These are phyloP conservation scores for Perca flavescens DNA, from an alignment of 2,113 vertebrate genomes.

Conservation along the genomic window DNA sequence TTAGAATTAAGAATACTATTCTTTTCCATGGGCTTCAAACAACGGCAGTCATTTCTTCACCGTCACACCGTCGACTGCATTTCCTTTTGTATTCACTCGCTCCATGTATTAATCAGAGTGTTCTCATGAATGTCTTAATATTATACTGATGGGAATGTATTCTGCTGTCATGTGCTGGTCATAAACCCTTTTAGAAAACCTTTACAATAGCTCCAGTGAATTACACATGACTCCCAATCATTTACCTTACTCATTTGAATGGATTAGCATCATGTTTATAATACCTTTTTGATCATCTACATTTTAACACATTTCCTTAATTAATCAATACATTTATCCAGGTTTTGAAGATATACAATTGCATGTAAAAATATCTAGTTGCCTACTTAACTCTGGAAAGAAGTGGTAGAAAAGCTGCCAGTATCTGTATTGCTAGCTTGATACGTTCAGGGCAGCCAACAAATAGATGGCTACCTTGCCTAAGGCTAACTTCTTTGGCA, in stretches of 20 bases:
- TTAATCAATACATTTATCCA: background rate
- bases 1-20: constrained; percentile 27
- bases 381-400: constrained; percentile 6
- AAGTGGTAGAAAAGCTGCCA: constrained; percentile 17
- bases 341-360: background rate
- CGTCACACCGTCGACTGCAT: background rate
- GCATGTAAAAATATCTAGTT: constrained; percentile 7
- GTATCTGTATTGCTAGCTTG: constrained; percentile 12
- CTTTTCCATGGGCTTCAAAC: constrained; percentile 5
- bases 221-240: background rate
- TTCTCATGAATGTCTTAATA: background rate
- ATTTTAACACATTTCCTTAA: background rate
- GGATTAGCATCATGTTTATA: background rate
- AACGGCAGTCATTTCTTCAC: background rate
- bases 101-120: background rate
- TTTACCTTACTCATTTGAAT: background rate
- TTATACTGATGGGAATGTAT: background rate
- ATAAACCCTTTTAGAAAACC: background rate
- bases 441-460: constrained; percentile 44
- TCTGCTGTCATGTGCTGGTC: background rate
- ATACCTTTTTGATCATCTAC: background rate
- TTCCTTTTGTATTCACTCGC: constrained; percentile 16
- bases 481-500: constrained; percentile 48
- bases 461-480: constrained; percentile 56
- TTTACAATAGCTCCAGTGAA: background rate